Conservation (phyloP, 1,140 invertebrate species). For the Antheraea pernyi region DNA sequence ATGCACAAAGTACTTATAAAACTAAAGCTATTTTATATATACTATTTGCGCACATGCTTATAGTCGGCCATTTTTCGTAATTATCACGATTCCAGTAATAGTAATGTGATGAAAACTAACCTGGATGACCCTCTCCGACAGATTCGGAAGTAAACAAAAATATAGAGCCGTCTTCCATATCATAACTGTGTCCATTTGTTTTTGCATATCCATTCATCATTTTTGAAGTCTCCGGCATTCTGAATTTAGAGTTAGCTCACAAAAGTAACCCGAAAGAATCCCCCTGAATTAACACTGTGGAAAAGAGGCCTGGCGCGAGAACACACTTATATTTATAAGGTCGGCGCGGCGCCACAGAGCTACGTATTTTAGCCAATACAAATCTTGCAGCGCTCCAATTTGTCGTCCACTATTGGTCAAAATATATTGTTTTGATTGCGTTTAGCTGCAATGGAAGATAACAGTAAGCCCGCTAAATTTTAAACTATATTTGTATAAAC, state of each 20-base stretch:
- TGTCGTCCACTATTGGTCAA: conserved; percentile 45
- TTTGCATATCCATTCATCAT: conserved; percentile 87
- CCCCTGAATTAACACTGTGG: conserved; percentile 74
- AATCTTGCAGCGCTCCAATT: conserved; percentile 33
- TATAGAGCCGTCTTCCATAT: conserved; percentile 90
- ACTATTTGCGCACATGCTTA: conserved; percentile 70
- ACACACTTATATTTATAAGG: conserved; percentile 73
- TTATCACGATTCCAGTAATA: conserved; percentile 43
- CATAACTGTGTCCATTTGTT: conserved; percentile 86
- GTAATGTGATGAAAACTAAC: conserved; percentile 79
- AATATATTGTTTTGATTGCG: conserved; percentile 66
- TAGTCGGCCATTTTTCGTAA: conserved; percentile 67
- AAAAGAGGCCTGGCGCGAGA: conserved; percentile 69
- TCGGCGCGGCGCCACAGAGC: conserved; percentile 60
- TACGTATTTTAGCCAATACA: conserved; percentile 52
- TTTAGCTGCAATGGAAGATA: conserved; percentile 38
- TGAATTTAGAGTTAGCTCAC: conserved; percentile 78
- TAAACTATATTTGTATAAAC: conserved; percentile 4
- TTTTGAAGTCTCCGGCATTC: conserved; percentile 87
- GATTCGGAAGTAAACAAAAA: conserved; percentile 99
- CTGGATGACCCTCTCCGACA: conserved; percentile 99
- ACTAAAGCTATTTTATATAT: conserved; percentile 19
- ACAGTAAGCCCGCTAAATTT: conserved; percentile 24
- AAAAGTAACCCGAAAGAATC: conserved; percentile 71
- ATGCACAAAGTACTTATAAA: conserved; percentile 21